phyloP scores from a whole-genome alignment of 2,888 invertebrate genomes.

The Polylopha cassiicola region DNA sequence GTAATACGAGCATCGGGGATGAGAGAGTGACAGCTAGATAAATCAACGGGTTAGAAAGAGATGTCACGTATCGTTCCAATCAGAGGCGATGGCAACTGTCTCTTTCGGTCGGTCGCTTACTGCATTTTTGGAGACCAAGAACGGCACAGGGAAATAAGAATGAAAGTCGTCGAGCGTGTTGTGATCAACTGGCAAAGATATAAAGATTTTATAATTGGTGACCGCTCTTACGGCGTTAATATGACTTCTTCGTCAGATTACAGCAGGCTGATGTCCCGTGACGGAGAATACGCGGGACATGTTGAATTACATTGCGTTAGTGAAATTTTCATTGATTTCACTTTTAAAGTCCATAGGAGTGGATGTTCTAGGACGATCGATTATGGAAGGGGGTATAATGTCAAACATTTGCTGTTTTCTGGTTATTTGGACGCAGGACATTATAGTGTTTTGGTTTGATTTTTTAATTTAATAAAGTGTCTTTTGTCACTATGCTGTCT shows the following conservation, averaged over 20 bases:
- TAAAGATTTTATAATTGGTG: conserved; percentile 64
- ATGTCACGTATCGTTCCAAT: conserved; percentile 51
- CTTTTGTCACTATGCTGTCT: no score
- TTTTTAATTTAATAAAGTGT: no score
- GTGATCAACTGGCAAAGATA: conserved; percentile 56
- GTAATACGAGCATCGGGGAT: no score
- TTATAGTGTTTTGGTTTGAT: conserved; percentile 65
- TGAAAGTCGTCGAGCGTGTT: conserved; percentile 52
- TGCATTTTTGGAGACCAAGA: conserved; percentile 60
- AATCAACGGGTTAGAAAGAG: no score
- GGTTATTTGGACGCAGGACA: conserved; percentile 64
- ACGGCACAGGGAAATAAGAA: conserved; percentile 53
- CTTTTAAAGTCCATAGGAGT: conserved; percentile 57
- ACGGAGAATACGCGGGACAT: conserved; percentile 65
- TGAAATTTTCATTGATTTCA: conserved; percentile 52
- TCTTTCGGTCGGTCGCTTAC: conserved; percentile 60
- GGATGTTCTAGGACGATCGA: conserved; percentile 50
- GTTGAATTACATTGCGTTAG: conserved; percentile 60
- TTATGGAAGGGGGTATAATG: conserved; percentile 51
- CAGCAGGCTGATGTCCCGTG: conserved; percentile 49
- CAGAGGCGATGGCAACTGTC: conserved; percentile 62
- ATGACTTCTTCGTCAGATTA: conserved; percentile 46
- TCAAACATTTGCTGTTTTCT: conserved; percentile 60
- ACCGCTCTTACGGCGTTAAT: conserved; percentile 49
- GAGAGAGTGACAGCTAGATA: no score